These are phyloP conservation scores for Eupithecia pulchellata DNA, from an alignment of 2,888 invertebrate genomes.

Conservation along the genomic window DNA sequence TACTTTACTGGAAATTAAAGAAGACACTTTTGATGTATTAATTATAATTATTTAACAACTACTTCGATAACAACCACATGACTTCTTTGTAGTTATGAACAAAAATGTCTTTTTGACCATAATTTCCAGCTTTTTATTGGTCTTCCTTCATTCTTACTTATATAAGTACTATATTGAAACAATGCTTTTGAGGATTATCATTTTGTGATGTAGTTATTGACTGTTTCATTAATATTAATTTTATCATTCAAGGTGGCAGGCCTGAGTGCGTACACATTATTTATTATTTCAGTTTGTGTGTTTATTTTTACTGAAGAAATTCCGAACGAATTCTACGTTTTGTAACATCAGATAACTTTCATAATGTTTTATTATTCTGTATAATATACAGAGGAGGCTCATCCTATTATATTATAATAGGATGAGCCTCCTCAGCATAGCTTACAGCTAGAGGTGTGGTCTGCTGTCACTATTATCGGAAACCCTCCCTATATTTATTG, in stretches of 20 bases:
- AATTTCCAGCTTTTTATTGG: neutral
- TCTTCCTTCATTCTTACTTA: neutral
- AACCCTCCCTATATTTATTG: slow-evolving; percentile 32
- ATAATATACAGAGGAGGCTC: too few relatives aligned
- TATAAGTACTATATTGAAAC: neutral
- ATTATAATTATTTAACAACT: neutral
- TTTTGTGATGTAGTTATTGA: neutral
- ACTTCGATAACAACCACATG: neutral
- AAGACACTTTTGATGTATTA: neutral
- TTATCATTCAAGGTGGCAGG: neutral
- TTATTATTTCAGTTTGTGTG: neutral
- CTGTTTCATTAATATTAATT: neutral
- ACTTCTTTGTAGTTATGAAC: neutral
- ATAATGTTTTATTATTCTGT: neutral
- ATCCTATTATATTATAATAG: too few relatives aligned
- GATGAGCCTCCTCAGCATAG: neutral
- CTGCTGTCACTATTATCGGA: slow-evolving; percentile 18
- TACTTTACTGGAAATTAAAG: neutral
- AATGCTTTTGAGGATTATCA: neutral
- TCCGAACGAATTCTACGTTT: too few relatives aligned
- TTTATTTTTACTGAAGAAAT: neutral
- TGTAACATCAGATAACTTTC: neutral
- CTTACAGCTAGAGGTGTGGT: slow-evolving; percentile 11
- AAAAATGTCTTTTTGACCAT: neutral
- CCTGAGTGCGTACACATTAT: neutral